Evolutionary conservation across 2,797 vertebrate genomes (phyloP).

Genomic region (Monodelphis domestica): DNA sequence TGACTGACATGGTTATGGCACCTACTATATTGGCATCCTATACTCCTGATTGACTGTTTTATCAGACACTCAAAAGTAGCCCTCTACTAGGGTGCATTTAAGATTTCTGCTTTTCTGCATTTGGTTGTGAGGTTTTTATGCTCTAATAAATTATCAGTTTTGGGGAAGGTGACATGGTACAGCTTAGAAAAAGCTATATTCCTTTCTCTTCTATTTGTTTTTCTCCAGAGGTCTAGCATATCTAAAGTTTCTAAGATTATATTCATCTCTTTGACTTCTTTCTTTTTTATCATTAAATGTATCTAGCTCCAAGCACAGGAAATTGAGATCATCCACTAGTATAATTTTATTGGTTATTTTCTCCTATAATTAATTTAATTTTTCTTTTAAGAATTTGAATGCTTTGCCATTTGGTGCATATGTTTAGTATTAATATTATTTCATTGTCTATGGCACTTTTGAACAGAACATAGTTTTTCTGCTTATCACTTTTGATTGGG

Average conservation of each 20-base stretch:
- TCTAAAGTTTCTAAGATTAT: not conserved
- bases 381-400: not conserved
- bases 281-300: not conserved
- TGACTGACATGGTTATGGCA: too few species aligned
- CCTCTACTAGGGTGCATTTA: not conserved
- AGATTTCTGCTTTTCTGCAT: not conserved
- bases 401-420: not conserved
- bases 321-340: not conserved
- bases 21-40: too few species aligned
- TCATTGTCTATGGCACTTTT: not conserved
- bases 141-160: not conserved
- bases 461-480: not conserved
- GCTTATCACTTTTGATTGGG: not conserved
- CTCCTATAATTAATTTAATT: not conserved
- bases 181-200: too few species aligned
- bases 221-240: not conserved
- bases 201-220: not conserved
- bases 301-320: too few species aligned
- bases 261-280: not conserved
- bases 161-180: too few species aligned
- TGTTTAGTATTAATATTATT: not conserved
- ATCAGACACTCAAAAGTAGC: too few species aligned
- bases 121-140: not conserved
- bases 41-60: too few species aligned
- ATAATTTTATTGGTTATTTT: not conserved